Evolutionary conservation across 2,888 invertebrate species (phyloP), one percentile per base, ranked within the genome.

Genomic region (Pollenia angustigena): DNA sequence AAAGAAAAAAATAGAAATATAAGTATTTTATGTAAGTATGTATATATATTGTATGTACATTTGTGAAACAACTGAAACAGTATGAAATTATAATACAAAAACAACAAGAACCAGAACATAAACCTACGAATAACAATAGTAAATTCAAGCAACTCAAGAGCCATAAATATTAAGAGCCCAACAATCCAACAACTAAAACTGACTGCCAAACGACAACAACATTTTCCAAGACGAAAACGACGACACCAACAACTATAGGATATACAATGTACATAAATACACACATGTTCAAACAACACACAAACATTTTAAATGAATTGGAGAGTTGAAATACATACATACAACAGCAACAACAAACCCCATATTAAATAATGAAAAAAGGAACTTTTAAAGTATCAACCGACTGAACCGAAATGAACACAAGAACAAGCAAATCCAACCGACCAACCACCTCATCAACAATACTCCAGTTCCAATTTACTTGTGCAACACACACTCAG

Each of bases 141-240:
- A n/a, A 78, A n/a, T 14, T 54, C 18, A 58, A 16, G 54, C 79
- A 81, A 64, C 58, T 82, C 14, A 79, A 83, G 64, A 83, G 80
- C 60, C 79, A 81, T 83, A 80, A 86, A 86, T 81, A 81, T 83
- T 83, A 83, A 80, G 68, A 78, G 76, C n/a, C 85, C 74, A 81
- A 82, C 74, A 74, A 82, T 75, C 50, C 82, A 83, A 76, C 83
- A 83, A 79, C 78, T 83, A 52, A 83, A 79, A 85, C 68, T 60
- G 68, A 44, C 78, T 79, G 78, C 46, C 84, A 81, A 79, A 56
- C 75, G 75, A 69, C 85, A 79, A 69, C 74, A 74, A 74, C 44
- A 81, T 74, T 81, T 82, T 83, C 32, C 66, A 76, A 62, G 81
- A 83, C 78, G 81, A 76, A 50, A 81, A 85, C 87, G 58, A 87